These are phyloP conservation scores for Mormyrus hasselquistii DNA, from an alignment of 2,797 vertebrate species.

Conservation along the genomic window DNA sequence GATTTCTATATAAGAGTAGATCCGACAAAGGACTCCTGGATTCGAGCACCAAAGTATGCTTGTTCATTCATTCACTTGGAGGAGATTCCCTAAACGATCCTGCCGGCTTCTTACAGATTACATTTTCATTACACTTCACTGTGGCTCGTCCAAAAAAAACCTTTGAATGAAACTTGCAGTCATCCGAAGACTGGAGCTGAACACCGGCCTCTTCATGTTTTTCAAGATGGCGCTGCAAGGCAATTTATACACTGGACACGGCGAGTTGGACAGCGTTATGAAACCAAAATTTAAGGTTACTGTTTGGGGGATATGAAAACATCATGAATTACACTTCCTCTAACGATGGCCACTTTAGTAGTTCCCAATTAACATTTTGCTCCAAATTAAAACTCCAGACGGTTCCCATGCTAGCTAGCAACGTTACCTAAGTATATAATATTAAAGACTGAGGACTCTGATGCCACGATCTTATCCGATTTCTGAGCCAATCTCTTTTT, in stretches of 20 bases:
- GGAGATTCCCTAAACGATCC: neutral
- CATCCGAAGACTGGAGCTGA: neutral
- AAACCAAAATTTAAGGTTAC: neutral
- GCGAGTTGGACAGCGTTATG: neutral
- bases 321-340: neutral
- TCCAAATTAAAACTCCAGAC: constrained; percentile 17
- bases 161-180: neutral
- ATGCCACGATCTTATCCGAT: constrained; percentile 16
- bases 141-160: neutral
- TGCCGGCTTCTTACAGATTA: neutral
- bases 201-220: neutral
- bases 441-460: constrained; percentile 5
- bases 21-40: neutral
- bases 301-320: constrained; percentile 5
- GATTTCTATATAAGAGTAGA: neutral
- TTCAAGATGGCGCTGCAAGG: constrained; percentile 16
- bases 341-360: constrained; percentile 8
- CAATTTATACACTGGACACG: neutral
- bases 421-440: constrained; percentile 12
- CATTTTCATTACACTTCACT: neutral
- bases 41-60: neutral
- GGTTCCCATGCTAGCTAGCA: constrained; percentile 18
- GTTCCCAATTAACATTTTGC: neutral
- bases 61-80: neutral
- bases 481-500: constrained; percentile 20